Conservation (phyloP, 2,888 invertebrate species). For the Synergus itoensis region DNA sequence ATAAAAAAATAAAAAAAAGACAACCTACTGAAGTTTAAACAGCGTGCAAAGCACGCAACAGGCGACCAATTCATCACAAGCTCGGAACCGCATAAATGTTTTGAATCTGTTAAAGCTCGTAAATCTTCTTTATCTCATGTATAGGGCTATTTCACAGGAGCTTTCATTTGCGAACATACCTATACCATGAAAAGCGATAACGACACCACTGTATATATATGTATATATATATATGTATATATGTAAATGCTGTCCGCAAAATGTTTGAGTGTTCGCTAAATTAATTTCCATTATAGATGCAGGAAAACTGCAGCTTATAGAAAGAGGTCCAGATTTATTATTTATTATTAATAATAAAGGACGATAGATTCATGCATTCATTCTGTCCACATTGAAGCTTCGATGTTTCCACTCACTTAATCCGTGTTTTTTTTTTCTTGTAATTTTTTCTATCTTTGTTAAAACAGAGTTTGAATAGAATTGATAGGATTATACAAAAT, state of each 20-base stretch:
- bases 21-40: neutral
- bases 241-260: neutral
- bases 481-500: no score
- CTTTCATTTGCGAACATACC: neutral
- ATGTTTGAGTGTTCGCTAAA: neutral
- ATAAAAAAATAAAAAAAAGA: neutral
- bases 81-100: constrained; percentile 18
- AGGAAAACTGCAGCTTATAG: neutral
- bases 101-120: constrained; percentile 16
- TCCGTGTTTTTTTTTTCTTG: no score
- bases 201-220: no score
- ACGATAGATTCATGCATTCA: no score
- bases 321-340: neutral
- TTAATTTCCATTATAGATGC: neutral
- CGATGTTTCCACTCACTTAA: no score
- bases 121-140: constrained; percentile 16
- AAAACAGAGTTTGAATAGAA: no score
- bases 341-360: no score
- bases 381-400: no score
- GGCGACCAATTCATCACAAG: constrained; percentile 27
- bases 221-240: no score
- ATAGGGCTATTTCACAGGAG: neutral
- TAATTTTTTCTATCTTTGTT: no score
- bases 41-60: constrained; percentile 17
- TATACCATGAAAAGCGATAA: neutral